These are phyloP conservation scores for Pseudococcus jackbeardsleyi DNA, from an alignment of 2,888 invertebrate species.

Conservation along the genomic window DNA sequence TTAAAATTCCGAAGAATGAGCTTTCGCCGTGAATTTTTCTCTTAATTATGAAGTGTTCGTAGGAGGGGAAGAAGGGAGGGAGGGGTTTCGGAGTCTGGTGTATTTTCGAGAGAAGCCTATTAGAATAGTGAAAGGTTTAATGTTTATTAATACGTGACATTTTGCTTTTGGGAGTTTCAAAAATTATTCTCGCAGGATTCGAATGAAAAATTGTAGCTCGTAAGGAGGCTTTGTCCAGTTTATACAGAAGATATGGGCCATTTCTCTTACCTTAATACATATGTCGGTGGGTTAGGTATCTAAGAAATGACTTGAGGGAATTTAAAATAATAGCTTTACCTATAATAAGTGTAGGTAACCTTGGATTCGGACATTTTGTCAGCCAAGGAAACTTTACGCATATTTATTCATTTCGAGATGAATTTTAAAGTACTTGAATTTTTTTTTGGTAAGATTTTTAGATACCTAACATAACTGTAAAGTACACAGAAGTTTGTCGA, in stretches of 20 bases:
- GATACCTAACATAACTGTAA: too few relatives aligned
- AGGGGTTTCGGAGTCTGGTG: neutral
- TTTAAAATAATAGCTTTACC: neutral
- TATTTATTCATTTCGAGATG: too few relatives aligned
- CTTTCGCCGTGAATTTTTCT: neutral
- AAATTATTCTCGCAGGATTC: slow-evolving; percentile 14
- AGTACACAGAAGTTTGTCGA: too few relatives aligned
- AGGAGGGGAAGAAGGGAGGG: too few relatives aligned
- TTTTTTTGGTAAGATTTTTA: too few relatives aligned
- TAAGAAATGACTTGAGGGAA: neutral
- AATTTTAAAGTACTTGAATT: too few relatives aligned
- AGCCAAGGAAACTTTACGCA: too few relatives aligned
- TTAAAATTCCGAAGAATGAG: neutral
- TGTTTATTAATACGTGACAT: slow-evolving; percentile 29
- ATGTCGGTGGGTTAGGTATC: neutral
- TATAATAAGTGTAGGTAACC: neutral
- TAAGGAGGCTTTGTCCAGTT: neutral
- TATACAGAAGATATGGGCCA: neutral
- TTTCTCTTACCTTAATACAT: neutral
- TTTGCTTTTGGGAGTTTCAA: neutral
- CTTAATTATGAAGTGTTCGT: neutral
- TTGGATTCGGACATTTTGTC: neutral
- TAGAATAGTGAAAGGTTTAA: neutral
- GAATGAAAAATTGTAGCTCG: neutral
- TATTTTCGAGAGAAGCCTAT: neutral